Evolutionary conservation across 1,140 invertebrate species (phyloP).

Genomic region (Drosophila elegans): DNA sequence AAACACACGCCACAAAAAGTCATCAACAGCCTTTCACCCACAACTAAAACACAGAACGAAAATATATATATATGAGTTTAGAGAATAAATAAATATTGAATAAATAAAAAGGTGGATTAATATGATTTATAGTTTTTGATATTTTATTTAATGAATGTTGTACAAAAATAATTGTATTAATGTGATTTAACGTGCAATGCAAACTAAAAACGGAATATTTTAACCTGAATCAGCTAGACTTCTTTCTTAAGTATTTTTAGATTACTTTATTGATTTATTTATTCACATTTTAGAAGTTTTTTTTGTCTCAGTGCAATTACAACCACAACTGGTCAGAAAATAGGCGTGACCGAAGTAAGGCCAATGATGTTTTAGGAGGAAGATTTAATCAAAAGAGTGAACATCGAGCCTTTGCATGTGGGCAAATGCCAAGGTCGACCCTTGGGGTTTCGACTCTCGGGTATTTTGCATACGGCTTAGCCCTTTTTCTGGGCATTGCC

Average conservation of each 20-base stretch:
- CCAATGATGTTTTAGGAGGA: slow-evolving; percentile 4
- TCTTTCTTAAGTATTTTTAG: no score
- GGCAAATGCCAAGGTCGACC: slow-evolving; percentile 42
- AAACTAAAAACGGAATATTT: no score
- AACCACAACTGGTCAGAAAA: slow-evolving; percentile 5
- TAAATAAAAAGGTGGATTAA: no score
- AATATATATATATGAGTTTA: not conserved
- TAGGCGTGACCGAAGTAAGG: slow-evolving; percentile 19
- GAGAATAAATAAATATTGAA: not conserved
- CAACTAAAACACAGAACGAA: not conserved
- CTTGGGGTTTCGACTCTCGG: not conserved
- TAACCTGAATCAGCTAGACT: no score
- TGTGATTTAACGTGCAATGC: no score
- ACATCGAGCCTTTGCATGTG: slow-evolving; percentile 11
- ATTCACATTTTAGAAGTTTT: not conserved
- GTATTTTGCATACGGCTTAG: slow-evolving; percentile 38
- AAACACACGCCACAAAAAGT: slow-evolving; percentile 2
- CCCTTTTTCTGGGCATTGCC: slow-evolving; percentile 52
- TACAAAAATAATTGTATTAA: no score
- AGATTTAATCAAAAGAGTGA: slow-evolving; percentile 44
- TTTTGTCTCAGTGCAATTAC: slow-evolving; percentile 1
- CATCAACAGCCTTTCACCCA: not conserved
- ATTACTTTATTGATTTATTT: no score
- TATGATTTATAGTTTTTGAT: no score
- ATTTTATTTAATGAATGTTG: no score